Evolutionary conservation across 2,888 invertebrate species (phyloP).

Genomic region (Chrysolina haemoptera): DNA sequence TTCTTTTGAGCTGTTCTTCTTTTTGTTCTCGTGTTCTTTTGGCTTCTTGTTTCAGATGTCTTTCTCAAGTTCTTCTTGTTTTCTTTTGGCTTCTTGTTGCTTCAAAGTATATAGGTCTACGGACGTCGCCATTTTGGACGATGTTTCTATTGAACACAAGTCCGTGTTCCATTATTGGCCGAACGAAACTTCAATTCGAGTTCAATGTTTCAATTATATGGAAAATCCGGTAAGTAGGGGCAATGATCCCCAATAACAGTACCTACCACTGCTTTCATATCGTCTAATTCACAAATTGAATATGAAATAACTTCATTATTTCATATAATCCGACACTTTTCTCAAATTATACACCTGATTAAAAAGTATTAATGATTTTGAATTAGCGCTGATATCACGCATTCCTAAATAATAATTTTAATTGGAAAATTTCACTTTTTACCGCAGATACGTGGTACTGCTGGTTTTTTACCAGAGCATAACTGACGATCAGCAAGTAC

Average conservation of each 20-base stretch:
- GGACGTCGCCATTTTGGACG: too few relatives aligned
- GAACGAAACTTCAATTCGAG: not conserved
- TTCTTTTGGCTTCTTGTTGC: too few relatives aligned
- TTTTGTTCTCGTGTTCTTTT: too few relatives aligned
- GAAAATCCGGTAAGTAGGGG: not conserved
- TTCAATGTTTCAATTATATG: not conserved
- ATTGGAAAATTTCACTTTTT: constrained; percentile 16
- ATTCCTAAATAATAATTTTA: constrained; percentile 11
- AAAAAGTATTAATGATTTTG: not conserved
- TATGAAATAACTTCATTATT: not conserved
- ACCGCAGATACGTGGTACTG: not conserved
- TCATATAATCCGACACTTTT: not conserved
- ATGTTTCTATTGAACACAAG: too few relatives aligned
- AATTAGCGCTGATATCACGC: constrained; percentile 8
- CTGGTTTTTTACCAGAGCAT: not conserved
- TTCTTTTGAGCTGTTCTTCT: too few relatives aligned
- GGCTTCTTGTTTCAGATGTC: too few relatives aligned
- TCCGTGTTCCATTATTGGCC: too few relatives aligned
- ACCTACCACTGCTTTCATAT: not conserved
- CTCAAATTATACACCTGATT: not conserved
- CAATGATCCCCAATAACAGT: too few relatives aligned
- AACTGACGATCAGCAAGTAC: not conserved
- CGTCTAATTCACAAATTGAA: not conserved
- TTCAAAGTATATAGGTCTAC: too few relatives aligned
- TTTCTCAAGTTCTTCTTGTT: too few relatives aligned